Percentiles rank a stretch among this genome's conserved stretches.
Evolutionary conservation across 2,113 vertebrate species (phyloP).

Genomic region (Austrofundulus limnaeus): DNA sequence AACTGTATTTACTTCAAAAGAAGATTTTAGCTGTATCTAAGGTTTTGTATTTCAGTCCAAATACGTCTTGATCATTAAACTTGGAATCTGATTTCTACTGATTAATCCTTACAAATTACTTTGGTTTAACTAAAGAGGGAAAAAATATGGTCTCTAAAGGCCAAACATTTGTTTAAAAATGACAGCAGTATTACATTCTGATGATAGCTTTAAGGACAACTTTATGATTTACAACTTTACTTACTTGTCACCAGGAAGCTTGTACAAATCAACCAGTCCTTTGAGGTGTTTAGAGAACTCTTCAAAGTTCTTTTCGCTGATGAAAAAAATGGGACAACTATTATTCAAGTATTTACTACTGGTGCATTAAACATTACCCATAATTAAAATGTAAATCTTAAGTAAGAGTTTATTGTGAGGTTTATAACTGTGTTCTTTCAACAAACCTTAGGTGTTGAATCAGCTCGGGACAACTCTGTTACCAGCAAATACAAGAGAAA

Average conservation of each 20-base stretch:
- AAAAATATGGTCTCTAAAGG: too few relatives aligned
- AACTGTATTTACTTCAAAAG: too few relatives aligned
- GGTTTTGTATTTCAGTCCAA: too few relatives aligned
- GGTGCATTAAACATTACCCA: not conserved
- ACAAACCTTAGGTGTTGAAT: constrained; percentile 94
- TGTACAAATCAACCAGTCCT: constrained; percentile 95
- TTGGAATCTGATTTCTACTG: too few relatives aligned
- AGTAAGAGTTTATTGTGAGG: not conserved
- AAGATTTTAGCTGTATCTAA: too few relatives aligned
- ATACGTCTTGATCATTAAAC: too few relatives aligned
- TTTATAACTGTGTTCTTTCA: constrained; percentile 2
- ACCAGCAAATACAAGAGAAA: constrained; percentile 50
- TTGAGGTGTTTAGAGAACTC: constrained; percentile 98
- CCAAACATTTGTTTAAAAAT: not conserved
- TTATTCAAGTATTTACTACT: not conserved
- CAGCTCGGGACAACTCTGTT: constrained; percentile 93
- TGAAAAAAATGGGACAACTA: not conserved
- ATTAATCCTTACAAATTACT: too few relatives aligned
- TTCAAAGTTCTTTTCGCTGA: constrained; percentile 97
- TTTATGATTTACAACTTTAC: constrained; percentile 38
- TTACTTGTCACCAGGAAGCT: constrained; percentile 96
- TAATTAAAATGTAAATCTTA: not conserved
- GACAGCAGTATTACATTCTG: not conserved
- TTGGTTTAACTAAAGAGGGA: too few relatives aligned
- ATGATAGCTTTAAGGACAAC: not conserved